Conservation (phyloP, 2,888 invertebrate species). For the Zele albiditarsus region DNA sequence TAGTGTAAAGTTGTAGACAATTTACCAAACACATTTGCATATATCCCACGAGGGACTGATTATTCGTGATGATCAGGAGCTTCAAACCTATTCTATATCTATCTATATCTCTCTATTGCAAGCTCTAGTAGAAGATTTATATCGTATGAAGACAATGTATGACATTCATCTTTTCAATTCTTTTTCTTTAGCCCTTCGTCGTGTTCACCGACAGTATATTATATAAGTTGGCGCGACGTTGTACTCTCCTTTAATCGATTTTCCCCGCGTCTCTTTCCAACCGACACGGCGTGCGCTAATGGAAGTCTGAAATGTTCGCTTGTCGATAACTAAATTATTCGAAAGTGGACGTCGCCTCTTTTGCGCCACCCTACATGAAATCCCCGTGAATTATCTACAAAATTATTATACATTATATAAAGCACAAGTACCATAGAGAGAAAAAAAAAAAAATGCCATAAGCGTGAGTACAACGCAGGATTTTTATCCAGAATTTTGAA, state of each 20-base stretch:
- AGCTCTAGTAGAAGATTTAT: conserved; percentile 37
- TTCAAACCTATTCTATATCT: not conserved
- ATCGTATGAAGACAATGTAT: conserved; percentile 14
- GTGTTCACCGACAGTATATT: not conserved
- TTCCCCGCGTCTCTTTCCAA: conserved; percentile 50
- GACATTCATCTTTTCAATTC: conserved; percentile 14
- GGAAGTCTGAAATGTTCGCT: conserved; percentile 64
- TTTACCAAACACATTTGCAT: conserved; percentile 19
- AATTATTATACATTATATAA: conserved; percentile 36
- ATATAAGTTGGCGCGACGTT: conserved; percentile 31
- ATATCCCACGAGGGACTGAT: conserved; percentile 28
- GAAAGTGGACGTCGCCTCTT: conserved; percentile 52
- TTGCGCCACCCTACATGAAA: conserved; percentile 18
- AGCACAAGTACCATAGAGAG: conserved; percentile 13
- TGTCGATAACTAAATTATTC: conserved; percentile 68
- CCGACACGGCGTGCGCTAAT: conserved; percentile 55
- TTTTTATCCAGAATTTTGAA: not conserved
- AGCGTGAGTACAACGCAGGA: not conserved
- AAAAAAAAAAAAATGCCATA: not conserved
- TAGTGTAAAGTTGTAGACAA: conserved; percentile 37
- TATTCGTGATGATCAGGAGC: conserved; percentile 31
- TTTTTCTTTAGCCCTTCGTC: conserved; percentile 1
- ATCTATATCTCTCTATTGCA: not conserved
- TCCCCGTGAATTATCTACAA: conserved; percentile 39
- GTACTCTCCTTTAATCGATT: conserved; percentile 62